Conservation (phyloP, 2,797 vertebrate species). For the Scyliorhinus canicula region DNA sequence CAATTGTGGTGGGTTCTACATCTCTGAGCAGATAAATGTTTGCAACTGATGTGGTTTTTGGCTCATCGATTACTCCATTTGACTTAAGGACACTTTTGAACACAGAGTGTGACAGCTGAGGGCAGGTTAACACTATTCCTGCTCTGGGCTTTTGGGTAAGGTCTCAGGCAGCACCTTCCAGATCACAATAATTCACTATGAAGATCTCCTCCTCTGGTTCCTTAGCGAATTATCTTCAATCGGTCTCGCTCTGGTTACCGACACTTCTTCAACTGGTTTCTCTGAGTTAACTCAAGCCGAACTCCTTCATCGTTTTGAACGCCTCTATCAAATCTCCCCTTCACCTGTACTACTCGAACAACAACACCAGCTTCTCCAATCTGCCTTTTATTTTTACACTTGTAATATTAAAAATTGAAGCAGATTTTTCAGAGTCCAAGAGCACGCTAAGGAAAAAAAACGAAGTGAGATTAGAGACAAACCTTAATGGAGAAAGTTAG, state of each 20-base stretch:
- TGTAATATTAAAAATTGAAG: neutral
- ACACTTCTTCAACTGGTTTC: neutral
- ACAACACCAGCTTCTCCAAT: neutral
- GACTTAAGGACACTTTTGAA: too few relatives aligned
- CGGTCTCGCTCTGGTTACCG: neutral
- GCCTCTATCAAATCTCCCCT: neutral
- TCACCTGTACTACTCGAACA: neutral
- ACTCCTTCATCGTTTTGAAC: neutral
- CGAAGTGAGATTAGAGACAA: neutral
- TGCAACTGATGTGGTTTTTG: too few relatives aligned
- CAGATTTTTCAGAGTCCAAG: neutral
- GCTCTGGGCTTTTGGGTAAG: too few relatives aligned
- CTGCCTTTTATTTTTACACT: neutral
- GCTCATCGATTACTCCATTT: too few relatives aligned
- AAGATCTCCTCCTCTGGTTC: too few relatives aligned
- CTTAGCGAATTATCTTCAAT: too few relatives aligned
- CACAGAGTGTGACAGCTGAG: too few relatives aligned
- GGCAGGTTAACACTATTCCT: too few relatives aligned
- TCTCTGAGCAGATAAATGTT: too few relatives aligned
- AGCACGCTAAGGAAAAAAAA: neutral
- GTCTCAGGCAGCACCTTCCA: too few relatives aligned
- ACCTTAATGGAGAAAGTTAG: neutral
- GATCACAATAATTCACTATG: too few relatives aligned
- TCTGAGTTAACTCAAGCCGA: neutral
- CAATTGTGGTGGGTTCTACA: too few relatives aligned